These are phyloP conservation scores for Pseudomugil gertrudae DNA, from an alignment of 2,797 vertebrate genomes.

Conservation along the genomic window DNA sequence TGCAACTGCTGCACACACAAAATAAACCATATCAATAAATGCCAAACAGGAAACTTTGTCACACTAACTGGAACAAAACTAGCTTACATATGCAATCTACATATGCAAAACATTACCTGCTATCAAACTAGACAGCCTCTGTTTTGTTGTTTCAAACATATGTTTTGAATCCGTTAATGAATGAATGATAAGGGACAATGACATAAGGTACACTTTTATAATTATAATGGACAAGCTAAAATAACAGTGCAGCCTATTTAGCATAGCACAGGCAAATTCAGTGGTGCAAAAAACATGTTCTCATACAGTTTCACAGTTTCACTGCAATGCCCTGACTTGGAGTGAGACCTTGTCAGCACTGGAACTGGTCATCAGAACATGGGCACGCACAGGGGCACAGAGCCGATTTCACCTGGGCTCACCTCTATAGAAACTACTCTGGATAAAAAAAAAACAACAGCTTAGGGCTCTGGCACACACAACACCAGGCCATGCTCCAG, in stretches of 20 bases:
- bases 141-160: not conserved
- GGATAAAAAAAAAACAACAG: constrained; percentile 62
- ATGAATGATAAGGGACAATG: constrained; percentile 1
- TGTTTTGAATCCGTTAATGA: not conserved
- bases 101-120: not conserved
- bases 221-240: constrained; percentile 12
- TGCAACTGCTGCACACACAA: not conserved
- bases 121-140: not conserved
- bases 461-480: constrained; percentile 65
- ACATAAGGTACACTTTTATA: not conserved
- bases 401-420: constrained; percentile 59
- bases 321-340: constrained; percentile 10
- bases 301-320: not conserved
- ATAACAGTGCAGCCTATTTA: constrained; percentile 34
- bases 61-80: not conserved
- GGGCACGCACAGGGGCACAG: constrained; percentile 18
- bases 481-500: constrained; percentile 38
- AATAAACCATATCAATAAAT: not conserved
- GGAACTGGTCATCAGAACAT: constrained; percentile 35
- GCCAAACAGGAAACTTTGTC: not conserved
- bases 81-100: not conserved
- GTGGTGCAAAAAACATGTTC: not conserved
- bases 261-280: constrained; percentile 15
- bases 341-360: constrained; percentile 23
- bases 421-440: constrained; percentile 62